A percentile compares a stretch with the other conserved stretches of the same genome.
Evolutionary conservation across 2,888 invertebrate species (phyloP).

Genomic region (Drosophila peninsularis): DNA sequence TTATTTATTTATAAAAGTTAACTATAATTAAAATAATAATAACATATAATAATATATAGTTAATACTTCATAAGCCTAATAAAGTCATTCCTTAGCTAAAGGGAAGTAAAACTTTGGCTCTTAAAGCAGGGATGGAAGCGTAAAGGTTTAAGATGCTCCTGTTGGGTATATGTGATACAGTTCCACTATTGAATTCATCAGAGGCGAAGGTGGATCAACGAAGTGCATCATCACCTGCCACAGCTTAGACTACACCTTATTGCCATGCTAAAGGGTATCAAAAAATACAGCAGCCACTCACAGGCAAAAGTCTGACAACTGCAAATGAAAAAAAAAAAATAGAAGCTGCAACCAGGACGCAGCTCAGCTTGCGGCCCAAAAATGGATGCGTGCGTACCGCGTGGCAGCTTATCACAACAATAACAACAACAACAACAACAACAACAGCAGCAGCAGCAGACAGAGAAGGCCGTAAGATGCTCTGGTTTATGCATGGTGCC

Average conservation of each 20-base stretch:
- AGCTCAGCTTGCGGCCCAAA: slow-evolving; percentile 28
- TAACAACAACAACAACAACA: slow-evolving; percentile 3
- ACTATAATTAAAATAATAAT: no score
- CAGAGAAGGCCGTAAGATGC: slow-evolving; percentile 57
- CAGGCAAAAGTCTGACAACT: slow-evolving; percentile 19
- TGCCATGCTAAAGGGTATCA: slow-evolving; percentile 4
- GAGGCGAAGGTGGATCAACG: no score
- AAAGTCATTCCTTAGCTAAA: no score
- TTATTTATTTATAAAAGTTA: no score
- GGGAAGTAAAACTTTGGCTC: no score
- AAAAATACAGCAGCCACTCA: background rate
- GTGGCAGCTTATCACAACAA: slow-evolving; percentile 75
- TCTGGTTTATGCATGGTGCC: slow-evolving; percentile 65
- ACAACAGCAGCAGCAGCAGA: background rate
- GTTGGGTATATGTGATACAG: no score
- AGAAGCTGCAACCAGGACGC: slow-evolving; percentile 4
- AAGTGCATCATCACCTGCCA: background rate
- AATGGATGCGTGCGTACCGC: slow-evolving; percentile 54
- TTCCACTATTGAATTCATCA: no score
- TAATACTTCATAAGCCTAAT: no score
- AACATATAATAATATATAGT: no score
- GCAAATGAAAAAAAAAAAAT: slow-evolving; percentile 6
- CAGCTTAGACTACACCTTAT: background rate
- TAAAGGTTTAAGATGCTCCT: no score
- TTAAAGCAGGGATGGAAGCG: no score